phyloP scores from a whole-genome alignment of 2,888 invertebrate species.

The Invenusta paracnida region DNA sequence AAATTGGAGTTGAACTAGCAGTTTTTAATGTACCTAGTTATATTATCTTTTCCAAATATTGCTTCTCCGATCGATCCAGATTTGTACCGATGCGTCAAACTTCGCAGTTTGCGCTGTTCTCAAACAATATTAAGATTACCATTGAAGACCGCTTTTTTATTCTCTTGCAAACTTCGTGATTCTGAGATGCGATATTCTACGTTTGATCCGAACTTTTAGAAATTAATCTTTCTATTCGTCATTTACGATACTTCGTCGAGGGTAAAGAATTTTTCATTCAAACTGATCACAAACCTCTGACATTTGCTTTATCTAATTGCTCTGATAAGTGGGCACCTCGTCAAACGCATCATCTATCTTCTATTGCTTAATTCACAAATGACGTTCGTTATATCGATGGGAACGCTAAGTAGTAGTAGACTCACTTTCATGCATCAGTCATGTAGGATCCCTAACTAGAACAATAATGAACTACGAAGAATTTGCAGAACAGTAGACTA shows the following conservation, averaged over 20 bases:
- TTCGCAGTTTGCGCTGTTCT: background rate
- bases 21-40: background rate
- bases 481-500: background rate
- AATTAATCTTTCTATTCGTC: background rate
- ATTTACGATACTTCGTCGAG: too few relatives aligned
- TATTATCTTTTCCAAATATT: background rate
- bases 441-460: background rate
- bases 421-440: background rate
- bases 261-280: background rate
- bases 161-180: conserved; percentile 2
- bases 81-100: background rate
- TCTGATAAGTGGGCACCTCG: conserved; percentile 53
- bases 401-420: conserved; percentile 33
- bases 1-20: background rate
- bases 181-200: background rate
- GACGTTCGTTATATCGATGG: too few relatives aligned
- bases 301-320: conserved; percentile 52
- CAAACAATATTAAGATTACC: background rate
- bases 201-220: conserved; percentile 25
- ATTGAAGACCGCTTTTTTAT: background rate
- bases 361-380: conserved; percentile 24
- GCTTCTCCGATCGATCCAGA: background rate
- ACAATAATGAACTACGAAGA: background rate
- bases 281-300: conserved; percentile 47
- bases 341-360: conserved; percentile 52